Base-by-base conservation (phyloP, 2,797 vertebrate species). In the Etheostoma perlongum region DNA sequence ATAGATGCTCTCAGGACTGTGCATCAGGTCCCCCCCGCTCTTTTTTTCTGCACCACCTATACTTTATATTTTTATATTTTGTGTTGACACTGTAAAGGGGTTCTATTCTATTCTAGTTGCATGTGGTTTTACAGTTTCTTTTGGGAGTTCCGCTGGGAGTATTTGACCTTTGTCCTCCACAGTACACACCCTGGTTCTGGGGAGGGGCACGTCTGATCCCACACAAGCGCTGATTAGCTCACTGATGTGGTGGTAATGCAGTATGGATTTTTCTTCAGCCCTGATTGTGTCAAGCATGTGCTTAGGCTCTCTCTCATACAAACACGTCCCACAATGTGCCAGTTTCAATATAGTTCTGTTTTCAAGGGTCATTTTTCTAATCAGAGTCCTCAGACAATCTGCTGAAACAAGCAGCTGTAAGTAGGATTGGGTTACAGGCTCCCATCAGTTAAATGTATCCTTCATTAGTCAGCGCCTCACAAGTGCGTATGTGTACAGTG, bases 231-330 rank as follows among this genome's bases (percentile, higher is more conserved):
- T 78, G 70, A 85, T 84, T 79, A 69, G 72, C 59, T 78, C 82
- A 63, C 66, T 90, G 81, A 89, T 87, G 78, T 78, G 76, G 6
- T 65, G 54, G 54, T 91, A 88, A 86, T 90, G 72, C 46, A 64
- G 13, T 90, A 91, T 91, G 63, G 89, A 91, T 91, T 89, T 85
- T 76, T 87, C 70, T 51, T 86, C 78, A 78, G 74, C 6, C 53
- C 79, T 79, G 71, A 77, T 81, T 70, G 79, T 86, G 77, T 88
- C 68, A 83, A 67, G 59, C 21, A 1, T 82, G 77, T 76, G 44
- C 60, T 70, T 33, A 66, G 61, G n/a, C 25, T 66, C 69, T 36
- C 52, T 59, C 27, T 53, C 68, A 53, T 78, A 58, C 49, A 72
- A 74, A 51, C 52, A 33, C 14, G 4, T 36, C 25, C 46, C 53